Percentiles rank a stretch among this genome's conserved stretches.
Evolutionary conservation across 2,113 vertebrate species (phyloP).

Genomic region (Marcusenius ussheri): DNA sequence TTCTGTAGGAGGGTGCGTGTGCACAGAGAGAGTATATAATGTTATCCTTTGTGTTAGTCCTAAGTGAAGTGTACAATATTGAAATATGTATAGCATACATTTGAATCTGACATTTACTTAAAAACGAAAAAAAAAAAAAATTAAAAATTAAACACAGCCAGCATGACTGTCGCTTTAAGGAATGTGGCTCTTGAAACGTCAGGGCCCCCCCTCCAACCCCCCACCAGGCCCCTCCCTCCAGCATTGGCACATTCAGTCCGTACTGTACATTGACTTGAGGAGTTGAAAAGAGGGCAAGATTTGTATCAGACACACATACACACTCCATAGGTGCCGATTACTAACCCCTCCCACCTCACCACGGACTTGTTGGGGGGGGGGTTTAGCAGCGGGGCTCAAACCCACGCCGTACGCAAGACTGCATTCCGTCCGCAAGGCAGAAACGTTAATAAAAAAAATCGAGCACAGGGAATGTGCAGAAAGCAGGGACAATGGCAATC

Average conservation of each 20-base stretch:
- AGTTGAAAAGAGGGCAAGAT: not conserved
- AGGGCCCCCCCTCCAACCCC: not conserved
- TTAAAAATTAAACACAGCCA: not conserved
- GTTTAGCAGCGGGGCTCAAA: too few relatives aligned
- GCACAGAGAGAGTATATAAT: constrained; percentile 10
- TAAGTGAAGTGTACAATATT: not conserved
- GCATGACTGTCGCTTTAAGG: not conserved
- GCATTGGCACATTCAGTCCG: not conserved
- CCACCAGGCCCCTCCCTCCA: not conserved
- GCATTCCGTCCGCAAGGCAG: not conserved
- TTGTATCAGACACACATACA: not conserved
- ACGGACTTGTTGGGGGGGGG: not conserved
- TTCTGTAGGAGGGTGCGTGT: constrained; percentile 38
- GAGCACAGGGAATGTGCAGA: not conserved
- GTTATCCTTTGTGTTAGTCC: not conserved
- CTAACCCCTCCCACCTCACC: not conserved
- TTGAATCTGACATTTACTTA: not conserved
- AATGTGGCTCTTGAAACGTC: not conserved
- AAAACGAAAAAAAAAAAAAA: too few relatives aligned
- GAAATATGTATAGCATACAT: not conserved
- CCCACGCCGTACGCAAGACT: not conserved
- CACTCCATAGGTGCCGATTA: not conserved
- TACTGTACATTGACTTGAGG: not conserved
- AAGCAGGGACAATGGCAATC: not conserved
- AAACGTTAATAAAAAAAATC: not conserved